A percentile compares a stretch with the other conserved stretches of the same genome.
phyloP scores from a whole-genome alignment of 2,888 invertebrate genomes.

The Bimastos eiseni region DNA sequence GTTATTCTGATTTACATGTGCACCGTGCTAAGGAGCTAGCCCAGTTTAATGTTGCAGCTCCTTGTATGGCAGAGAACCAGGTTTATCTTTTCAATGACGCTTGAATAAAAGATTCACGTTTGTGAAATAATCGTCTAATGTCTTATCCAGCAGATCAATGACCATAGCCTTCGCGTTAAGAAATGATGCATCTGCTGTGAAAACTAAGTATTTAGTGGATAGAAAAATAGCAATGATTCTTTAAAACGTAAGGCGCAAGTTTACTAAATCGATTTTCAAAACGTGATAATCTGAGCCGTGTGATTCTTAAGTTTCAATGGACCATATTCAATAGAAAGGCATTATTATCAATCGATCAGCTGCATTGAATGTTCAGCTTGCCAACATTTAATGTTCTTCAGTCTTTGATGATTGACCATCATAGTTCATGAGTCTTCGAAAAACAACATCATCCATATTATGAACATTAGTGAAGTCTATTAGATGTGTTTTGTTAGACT shows the following conservation, averaged over 20 bases:
- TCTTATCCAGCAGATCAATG: neutral
- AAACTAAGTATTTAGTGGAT: neutral
- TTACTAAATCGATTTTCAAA: neutral
- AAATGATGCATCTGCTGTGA: neutral
- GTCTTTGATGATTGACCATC: neutral
- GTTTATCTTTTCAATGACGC: neutral
- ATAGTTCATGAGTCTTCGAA: neutral
- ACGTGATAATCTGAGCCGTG: too few relatives aligned
- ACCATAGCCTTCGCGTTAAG: neutral
- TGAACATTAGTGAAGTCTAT: neutral
- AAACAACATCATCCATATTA: neutral
- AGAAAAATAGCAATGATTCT: neutral
- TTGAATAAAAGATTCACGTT: too few relatives aligned
- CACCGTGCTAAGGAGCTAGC: neutral
- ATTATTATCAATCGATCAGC: neutral
- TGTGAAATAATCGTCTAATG: neutral
- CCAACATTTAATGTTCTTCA: neutral
- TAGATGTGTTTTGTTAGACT: neutral
- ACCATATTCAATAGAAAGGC: too few relatives aligned
- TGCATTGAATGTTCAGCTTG: neutral
- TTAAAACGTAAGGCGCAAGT: neutral
- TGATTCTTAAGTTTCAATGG: neutral
- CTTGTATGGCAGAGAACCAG: neutral
- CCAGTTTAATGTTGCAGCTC: neutral
- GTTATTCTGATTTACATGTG: neutral